phyloP scores from a whole-genome alignment of 2,888 invertebrate genomes.

The Thysanoteuthis rhombus region DNA sequence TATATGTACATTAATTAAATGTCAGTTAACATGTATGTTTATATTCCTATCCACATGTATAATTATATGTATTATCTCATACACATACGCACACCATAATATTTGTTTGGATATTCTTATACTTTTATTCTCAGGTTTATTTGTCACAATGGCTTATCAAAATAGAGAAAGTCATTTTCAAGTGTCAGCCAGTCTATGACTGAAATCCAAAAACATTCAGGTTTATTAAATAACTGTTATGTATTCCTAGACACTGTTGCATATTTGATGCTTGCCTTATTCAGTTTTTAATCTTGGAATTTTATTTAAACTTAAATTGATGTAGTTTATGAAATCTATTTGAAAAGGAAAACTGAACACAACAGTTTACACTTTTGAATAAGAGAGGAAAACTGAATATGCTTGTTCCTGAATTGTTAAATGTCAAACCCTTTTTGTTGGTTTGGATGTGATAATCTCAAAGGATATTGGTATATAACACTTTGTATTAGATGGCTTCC shows the following conservation, averaged over 20 bases:
- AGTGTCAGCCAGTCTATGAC: not conserved
- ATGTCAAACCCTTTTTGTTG: not conserved
- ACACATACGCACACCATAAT: not conserved
- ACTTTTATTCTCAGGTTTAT: not conserved
- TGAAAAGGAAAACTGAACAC: not conserved
- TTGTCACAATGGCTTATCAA: not conserved
- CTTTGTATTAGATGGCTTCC: too few species aligned
- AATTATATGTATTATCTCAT: conserved; percentile 12
- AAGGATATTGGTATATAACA: not conserved
- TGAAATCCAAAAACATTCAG: not conserved
- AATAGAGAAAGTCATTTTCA: not conserved
- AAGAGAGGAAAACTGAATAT: not conserved
- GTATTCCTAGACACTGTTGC: not conserved
- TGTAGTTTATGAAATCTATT: too few species aligned
- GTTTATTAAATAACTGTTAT: not conserved
- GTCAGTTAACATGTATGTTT: not conserved
- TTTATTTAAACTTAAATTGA: not conserved
- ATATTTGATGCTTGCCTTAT: not conserved
- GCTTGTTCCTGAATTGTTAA: not conserved
- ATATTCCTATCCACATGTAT: not conserved
- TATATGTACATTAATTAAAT: too few species aligned
- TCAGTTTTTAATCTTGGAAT: not conserved
- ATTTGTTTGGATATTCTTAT: not conserved
- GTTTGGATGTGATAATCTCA: not conserved
- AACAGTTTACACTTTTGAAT: not conserved